These are phyloP conservation scores for Heterodera schachtii DNA, from an alignment of 1,140 invertebrate genomes.

Conservation along the genomic window DNA sequence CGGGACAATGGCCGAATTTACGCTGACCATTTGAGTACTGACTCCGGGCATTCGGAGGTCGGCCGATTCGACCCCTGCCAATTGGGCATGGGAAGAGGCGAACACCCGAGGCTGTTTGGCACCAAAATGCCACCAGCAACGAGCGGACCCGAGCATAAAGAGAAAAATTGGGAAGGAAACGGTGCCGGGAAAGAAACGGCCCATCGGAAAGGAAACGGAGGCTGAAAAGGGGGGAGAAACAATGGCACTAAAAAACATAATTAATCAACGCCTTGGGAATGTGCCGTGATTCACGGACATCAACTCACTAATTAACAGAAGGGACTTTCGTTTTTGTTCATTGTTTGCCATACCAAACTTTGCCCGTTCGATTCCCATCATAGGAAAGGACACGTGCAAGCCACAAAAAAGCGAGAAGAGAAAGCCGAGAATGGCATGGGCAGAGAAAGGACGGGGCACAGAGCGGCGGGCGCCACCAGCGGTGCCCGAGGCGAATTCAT, in stretches of 20 bases:
- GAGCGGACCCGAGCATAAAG: not conserved
- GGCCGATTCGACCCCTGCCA: conserved; percentile 18
- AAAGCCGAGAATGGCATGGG: conserved; percentile 7
- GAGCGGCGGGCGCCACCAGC: not conserved
- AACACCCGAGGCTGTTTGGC: not conserved
- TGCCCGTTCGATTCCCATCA: not conserved
- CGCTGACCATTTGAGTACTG: conserved; percentile 29
- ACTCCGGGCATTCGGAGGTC: conserved; percentile 44
- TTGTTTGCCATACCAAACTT: not conserved
- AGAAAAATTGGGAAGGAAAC: conserved; percentile 1
- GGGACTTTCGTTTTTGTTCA: too few relatives aligned
- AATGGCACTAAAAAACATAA: too few relatives aligned
- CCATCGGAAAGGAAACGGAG: not conserved
- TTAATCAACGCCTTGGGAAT: too few relatives aligned
- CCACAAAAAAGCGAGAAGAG: not conserved
- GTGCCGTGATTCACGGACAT: too few relatives aligned
- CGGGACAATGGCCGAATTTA: not conserved
- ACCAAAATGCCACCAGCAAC: conserved; percentile 19
- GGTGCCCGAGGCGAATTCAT: too few relatives aligned
- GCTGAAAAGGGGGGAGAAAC: not conserved
- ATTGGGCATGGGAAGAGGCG: not conserved
- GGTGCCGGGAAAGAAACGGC: not conserved
- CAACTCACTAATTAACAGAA: too few relatives aligned
- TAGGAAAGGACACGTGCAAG: not conserved
- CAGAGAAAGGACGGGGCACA: not conserved